Evolutionary conservation across 2,888 invertebrate genomes (phyloP).

Genomic region (Tuta absoluta): DNA sequence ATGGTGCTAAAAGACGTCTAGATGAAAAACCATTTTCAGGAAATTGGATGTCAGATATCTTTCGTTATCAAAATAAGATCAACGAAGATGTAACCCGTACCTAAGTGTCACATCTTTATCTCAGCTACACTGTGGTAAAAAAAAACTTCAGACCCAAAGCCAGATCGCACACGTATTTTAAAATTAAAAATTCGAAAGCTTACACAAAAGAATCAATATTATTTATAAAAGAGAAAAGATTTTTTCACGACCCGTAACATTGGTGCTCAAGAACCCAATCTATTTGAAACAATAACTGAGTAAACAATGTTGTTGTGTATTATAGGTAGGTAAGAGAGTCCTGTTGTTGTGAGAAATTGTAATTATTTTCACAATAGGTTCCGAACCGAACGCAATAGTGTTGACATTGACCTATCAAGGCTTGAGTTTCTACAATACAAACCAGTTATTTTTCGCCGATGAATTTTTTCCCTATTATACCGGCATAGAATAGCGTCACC

Average conservation of each 20-base stretch:
- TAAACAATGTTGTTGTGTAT: background rate
- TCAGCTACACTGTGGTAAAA: too few species aligned
- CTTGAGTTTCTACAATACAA: background rate
- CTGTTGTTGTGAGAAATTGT: conserved; percentile 2
- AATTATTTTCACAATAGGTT: background rate
- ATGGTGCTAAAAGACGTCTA: too few species aligned
- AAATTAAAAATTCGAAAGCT: background rate
- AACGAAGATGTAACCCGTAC: too few species aligned
- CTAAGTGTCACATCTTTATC: too few species aligned
- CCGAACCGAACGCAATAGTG: background rate
- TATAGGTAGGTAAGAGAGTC: background rate
- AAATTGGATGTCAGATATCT: too few species aligned
- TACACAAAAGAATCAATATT: background rate
- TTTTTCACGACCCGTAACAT: background rate
- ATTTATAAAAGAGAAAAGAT: background rate
- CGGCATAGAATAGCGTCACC: too few species aligned
- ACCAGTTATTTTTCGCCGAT: too few species aligned
- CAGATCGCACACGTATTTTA: background rate
- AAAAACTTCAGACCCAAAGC: too few species aligned
- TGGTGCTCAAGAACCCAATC: background rate
- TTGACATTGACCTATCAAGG: background rate
- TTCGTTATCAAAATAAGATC: too few species aligned
- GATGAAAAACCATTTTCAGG: too few species aligned
- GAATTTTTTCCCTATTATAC: too few species aligned
- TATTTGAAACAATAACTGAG: conserved; percentile 1